Conservation (phyloP, 2,113 vertebrate genomes). For the Mesoclemmys tuberculata region DNA sequence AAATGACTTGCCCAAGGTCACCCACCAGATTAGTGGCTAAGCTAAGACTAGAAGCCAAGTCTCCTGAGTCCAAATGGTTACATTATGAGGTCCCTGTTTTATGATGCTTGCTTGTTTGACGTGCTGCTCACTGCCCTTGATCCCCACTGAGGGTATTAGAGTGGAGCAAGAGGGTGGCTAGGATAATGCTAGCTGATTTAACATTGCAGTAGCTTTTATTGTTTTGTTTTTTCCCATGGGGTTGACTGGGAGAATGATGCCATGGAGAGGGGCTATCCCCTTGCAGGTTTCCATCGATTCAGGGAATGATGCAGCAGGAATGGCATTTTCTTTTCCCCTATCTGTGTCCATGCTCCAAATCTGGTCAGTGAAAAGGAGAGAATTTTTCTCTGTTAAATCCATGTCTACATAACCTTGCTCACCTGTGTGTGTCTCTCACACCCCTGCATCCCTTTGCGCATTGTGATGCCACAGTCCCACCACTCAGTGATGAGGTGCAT, state of each 20-base stretch:
- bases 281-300: not conserved
- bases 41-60: not conserved
- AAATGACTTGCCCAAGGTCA: not conserved
- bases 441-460: not conserved
- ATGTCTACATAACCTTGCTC: not conserved
- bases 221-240: not conserved
- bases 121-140: too few species aligned
- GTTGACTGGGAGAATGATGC: not conserved
- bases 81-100: not conserved
- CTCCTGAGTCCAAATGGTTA: not conserved
- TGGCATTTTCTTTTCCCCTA: too few species aligned
- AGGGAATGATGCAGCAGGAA: too few species aligned
- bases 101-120: too few species aligned
- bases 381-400: not conserved
- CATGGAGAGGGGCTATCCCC: not conserved
- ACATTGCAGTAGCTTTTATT: not conserved
- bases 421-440: not conserved
- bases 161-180: not conserved
- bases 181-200: not conserved
- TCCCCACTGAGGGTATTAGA: not conserved
- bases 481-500: not conserved
- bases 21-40: not conserved
- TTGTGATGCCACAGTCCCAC: too few species aligned
- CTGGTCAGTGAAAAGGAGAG: not conserved
- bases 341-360: too few species aligned